phyloP scores from a whole-genome alignment of 2,888 invertebrate species.

The Pemphredon lugubris region DNA sequence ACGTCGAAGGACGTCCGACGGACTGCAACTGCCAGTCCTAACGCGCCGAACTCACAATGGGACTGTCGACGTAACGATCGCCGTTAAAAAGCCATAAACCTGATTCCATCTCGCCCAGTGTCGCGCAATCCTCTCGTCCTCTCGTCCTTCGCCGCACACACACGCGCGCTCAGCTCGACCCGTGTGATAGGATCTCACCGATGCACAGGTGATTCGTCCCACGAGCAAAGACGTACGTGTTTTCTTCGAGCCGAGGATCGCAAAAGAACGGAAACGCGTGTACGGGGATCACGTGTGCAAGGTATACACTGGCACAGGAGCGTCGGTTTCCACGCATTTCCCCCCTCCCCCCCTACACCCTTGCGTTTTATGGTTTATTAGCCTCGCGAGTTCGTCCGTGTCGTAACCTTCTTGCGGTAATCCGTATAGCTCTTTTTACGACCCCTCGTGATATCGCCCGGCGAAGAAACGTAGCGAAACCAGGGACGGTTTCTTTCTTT shows the following conservation, averaged over 20 bases:
- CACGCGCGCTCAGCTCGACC: not conserved
- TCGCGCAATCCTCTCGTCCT: slow-evolving; percentile 3
- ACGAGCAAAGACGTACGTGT: too few relatives aligned
- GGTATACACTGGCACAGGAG: slow-evolving; percentile 12
- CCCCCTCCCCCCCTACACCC: too few relatives aligned
- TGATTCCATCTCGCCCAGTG: slow-evolving; percentile 31
- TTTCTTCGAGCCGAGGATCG: too few relatives aligned
- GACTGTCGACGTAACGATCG: slow-evolving; percentile 54
- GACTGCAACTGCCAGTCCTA: slow-evolving; percentile 28
- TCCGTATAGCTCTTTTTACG: slow-evolving; percentile 51
- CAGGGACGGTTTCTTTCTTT: slow-evolving; percentile 18
- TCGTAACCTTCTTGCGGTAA: slow-evolving; percentile 53
- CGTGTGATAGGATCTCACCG: not conserved
- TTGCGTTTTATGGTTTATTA: slow-evolving; percentile 61
- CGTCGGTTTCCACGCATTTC: slow-evolving; percentile 11
- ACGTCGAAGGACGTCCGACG: slow-evolving; percentile 18
- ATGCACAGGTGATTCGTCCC: not conserved
- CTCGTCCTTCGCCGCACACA: not conserved
- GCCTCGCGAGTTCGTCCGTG: slow-evolving; percentile 39
- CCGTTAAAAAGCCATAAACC: slow-evolving; percentile 66
- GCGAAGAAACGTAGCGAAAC: not conserved
- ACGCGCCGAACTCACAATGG: slow-evolving; percentile 22
- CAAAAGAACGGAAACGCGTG: not conserved
- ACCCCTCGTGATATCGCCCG: slow-evolving; percentile 40
- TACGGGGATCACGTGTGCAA: slow-evolving; percentile 17